Conservation (phyloP, 2,888 invertebrate genomes). For the Anoncus sp. region DNA sequence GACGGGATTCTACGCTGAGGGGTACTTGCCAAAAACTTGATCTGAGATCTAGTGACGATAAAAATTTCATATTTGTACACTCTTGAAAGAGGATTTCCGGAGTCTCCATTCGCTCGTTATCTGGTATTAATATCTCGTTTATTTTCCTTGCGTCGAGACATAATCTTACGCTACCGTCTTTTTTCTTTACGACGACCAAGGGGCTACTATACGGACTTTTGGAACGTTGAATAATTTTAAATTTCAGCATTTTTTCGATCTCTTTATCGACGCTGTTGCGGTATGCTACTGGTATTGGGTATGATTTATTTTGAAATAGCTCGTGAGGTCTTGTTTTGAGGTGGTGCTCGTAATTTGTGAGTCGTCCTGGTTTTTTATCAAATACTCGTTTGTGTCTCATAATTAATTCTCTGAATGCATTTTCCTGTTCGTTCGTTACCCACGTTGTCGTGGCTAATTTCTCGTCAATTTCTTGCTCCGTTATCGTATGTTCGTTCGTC, state of each 20-base stretch:
- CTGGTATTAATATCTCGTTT: not conserved
- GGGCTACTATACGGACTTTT: constrained; percentile 71
- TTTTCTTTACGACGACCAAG: constrained; percentile 35
- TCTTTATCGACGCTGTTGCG: not conserved
- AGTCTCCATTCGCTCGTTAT: constrained; percentile 10
- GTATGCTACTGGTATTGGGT: constrained; percentile 8
- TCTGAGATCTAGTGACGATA: constrained; percentile 6
- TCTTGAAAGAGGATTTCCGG: not conserved
- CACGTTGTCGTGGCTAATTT: too few relatives aligned
- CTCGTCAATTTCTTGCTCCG: too few relatives aligned
- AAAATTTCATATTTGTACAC: not conserved
- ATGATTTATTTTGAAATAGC: not conserved
- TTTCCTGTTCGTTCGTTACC: too few relatives aligned
- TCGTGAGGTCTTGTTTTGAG: not conserved
- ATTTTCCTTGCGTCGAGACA: constrained; percentile 20
- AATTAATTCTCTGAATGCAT: not conserved
- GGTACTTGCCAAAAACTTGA: constrained; percentile 15
- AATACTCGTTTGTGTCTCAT: not conserved
- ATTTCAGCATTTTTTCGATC: constrained; percentile 72
- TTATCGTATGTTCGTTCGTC: too few relatives aligned
- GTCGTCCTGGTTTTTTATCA: not conserved
- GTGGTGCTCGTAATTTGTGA: not conserved
- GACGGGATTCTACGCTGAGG: not conserved
- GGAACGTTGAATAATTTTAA: constrained; percentile 72
- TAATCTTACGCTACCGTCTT: not conserved